Base-by-base conservation (phyloP, 2,888 invertebrate genomes). In the Ellobium chinense region DNA sequence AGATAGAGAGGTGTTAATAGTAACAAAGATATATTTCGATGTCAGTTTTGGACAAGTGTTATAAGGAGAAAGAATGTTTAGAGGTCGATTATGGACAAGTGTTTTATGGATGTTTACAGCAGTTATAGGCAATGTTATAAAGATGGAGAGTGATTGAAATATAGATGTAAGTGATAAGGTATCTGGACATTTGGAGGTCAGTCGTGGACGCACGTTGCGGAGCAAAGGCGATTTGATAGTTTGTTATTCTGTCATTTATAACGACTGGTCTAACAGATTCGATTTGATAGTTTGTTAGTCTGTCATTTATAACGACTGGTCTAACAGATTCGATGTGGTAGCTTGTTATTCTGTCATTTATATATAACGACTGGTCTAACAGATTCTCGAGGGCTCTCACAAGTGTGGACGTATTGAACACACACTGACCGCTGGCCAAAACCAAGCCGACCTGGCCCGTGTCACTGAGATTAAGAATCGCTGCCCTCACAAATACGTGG, bases 11-110 rank as follows among this genome's bases (percentile, higher is more conserved):
- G 21, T 90, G 90, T 81, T 84, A 85, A 27, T 88, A 88, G 69
- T 88, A 84, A 73, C 92, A 92, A 80, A 91, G 92, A 7, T 91
- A n/a, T n/a, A 91, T 34, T 83, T 92, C 0, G 89, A 92, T 89
- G 92, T 91, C 7, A 18, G 46, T 46, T 18, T 18, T 46, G 9
- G 7, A 18, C 46, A 46, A 7, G 7, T 46, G 46, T 12, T 46
- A 12, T 46, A 18, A 46, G 46, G 18, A 18, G 18, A 18, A 46
- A 46, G 18, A 18, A 46, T n/a, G n/a, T n/a, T n/a, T n/a, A n/a
- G n/a, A n/a, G n/a, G n/a, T n/a, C n/a, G n/a, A n/a, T n/a, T n/a
- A n/a, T n/a, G n/a, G n/a, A n/a, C n/a, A n/a, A n/a, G n/a, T n/a
- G n/a, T n/a, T 84, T 85, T 24, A 88, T 88, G 68, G 88, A 84